These are phyloP conservation scores for Chalcosyrphus nemorum DNA, from an alignment of 2,888 invertebrate genomes.

Conservation along the genomic window DNA sequence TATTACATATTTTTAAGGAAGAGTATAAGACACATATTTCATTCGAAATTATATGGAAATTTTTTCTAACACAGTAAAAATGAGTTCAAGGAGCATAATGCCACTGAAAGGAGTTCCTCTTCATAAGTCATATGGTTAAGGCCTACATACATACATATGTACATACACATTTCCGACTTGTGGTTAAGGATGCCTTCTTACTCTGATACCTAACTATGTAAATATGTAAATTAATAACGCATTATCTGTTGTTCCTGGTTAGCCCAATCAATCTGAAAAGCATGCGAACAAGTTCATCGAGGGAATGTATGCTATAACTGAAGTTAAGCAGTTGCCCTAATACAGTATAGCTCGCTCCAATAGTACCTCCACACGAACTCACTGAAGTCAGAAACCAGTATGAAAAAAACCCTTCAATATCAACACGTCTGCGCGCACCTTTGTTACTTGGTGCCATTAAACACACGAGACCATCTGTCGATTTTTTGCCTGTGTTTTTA, in stretches of 20 bases:
- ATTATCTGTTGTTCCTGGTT: conserved; percentile 62
- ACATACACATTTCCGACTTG: conserved; percentile 9
- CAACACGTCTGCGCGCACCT: conserved; percentile 52
- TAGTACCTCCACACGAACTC: background rate
- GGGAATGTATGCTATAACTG: conserved; percentile 2
- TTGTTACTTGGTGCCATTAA: conserved; percentile 61
- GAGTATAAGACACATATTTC: too few relatives aligned
- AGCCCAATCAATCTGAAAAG: conserved; percentile 45
- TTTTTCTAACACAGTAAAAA: too few relatives aligned
- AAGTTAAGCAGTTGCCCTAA: conserved; percentile 14
- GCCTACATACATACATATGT: too few relatives aligned
- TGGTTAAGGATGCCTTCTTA: conserved; percentile 25
- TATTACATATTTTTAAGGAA: too few relatives aligned
- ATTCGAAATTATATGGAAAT: too few relatives aligned
- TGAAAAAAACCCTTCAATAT: conserved; percentile 34
- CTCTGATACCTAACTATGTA: conserved; percentile 46
- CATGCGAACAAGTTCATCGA: conserved; percentile 58
- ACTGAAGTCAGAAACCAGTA: conserved; percentile 20
- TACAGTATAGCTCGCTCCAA: background rate
- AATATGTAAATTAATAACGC: conserved; percentile 62
- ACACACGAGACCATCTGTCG: conserved; percentile 69
- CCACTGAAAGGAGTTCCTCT: too few relatives aligned
- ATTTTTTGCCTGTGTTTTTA: conserved; percentile 53
- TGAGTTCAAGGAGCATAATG: too few relatives aligned
- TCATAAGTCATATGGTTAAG: too few relatives aligned